These are phyloP conservation scores for Trididemnum clinides DNA, from an alignment of 23 tunicate species.

Conservation along the genomic window DNA sequence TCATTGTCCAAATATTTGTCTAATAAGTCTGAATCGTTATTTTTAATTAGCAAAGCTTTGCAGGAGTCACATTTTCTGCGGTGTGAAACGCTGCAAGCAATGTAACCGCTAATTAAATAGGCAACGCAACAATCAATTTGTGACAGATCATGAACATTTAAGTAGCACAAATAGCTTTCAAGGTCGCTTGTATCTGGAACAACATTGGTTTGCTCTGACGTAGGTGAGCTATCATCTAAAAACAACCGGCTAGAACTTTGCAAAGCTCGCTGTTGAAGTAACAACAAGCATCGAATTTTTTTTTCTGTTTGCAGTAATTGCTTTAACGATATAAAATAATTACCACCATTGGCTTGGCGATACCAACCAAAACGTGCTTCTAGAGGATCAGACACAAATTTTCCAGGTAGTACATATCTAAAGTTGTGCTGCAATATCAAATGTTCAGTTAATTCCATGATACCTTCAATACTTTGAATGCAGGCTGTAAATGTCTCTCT, in stretches of 20 bases:
- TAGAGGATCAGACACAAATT: constrained; percentile 1
- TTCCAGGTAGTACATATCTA: constrained; percentile 5
- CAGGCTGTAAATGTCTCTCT: constrained; percentile 18
- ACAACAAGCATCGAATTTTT: constrained; percentile 6
- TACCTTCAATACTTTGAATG: constrained; percentile 18
- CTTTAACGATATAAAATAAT: constrained; percentile 11
- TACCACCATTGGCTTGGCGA: constrained; percentile 17
- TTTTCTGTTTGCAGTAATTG: neutral
- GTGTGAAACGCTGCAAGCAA: constrained; percentile 1
- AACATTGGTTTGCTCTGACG: neutral
- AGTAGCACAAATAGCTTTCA: neutral
- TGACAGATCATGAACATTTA: neutral
- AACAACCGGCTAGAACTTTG: neutral
- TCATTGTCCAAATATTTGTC: neutral
- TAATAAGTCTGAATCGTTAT: no score
- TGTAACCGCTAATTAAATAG: neutral
- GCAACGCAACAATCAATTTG: neutral
- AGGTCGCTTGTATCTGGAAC: neutral
- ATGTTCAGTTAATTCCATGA: neutral
- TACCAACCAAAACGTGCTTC: constrained; percentile 36
- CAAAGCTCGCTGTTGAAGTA: neutral
- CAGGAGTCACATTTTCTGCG: constrained; percentile 18
- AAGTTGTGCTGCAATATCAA: neutral
- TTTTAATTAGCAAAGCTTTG: neutral
- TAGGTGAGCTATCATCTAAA: neutral